Evolutionary conservation across 2,888 invertebrate genomes (phyloP), one percentile per base, ranked within the genome.

Genomic region (Drosophila hamatofila): DNA sequence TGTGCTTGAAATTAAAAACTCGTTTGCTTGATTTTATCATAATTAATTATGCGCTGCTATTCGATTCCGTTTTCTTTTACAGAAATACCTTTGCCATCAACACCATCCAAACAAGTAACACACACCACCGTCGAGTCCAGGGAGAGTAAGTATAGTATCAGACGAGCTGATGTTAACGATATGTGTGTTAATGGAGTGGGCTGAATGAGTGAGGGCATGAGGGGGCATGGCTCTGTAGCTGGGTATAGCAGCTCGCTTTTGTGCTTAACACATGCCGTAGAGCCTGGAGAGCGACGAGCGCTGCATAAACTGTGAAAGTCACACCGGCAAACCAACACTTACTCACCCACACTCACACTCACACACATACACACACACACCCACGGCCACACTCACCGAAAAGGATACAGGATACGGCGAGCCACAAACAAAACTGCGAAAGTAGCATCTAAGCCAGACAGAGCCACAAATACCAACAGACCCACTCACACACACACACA

Each of bases 71-170:
- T 73, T 68, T 77, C 27, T 66, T 66, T 71, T 94, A 77, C 94
- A 97, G 97, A 97, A 94, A 97, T 97, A 91, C 97, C 97, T 61
- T 95, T 97, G 95, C 97, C 97, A 67, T 97, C 97, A 72, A 96
- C 96, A 67, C 96, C 97, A 75, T 97, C 72, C 95, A 96, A 94
- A 95, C 97, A 75, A 96, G 91, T 93, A 72, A 93, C 92, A 72
- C 93, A 93, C 88, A 91, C 92, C 72, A 91, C 92, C 57, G 89
- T 91, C 64, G 93, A 93, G 78, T 91, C 92, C 71, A 92, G 92
- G 91, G 93, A 93, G 87, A 92, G 93, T 93, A 91, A 93, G 93
- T 92, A 84, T 78, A 69, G 84, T 79, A 81, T 80, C 83, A 77
- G 77, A 42, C 64, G 62, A 70, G 63, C 76, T 67, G 65, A 68